Evolutionary conservation across 2,797 vertebrate species (phyloP).

Genomic region (Hippoglossus hippoglossus): DNA sequence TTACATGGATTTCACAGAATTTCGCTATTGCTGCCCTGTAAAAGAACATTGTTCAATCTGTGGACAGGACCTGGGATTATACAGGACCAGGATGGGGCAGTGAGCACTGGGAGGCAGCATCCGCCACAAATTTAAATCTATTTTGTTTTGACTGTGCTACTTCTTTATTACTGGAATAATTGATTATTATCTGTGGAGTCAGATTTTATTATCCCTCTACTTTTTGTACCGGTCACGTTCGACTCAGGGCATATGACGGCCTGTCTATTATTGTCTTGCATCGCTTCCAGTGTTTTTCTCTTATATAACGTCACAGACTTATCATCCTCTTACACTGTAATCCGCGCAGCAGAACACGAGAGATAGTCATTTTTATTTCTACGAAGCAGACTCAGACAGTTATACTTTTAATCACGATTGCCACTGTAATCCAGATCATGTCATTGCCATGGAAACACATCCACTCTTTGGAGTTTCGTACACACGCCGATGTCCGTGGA

Average conservation of each 20-base stretch:
- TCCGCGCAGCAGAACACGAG: conserved; percentile 1
- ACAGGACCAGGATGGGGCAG: conserved; percentile 22
- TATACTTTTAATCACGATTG: conserved; percentile 22
- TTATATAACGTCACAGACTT: not conserved
- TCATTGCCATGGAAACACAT: conserved; percentile 47
- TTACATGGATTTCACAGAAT: conserved; percentile 35
- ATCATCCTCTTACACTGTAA: conserved; percentile 13
- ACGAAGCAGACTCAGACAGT: conserved; percentile 4
- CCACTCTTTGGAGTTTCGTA: conserved; percentile 16
- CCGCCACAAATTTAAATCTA: conserved; percentile 24
- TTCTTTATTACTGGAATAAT: conserved; percentile 7
- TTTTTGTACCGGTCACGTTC: conserved; percentile 29
- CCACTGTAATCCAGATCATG: conserved; percentile 36
- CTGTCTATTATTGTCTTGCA: conserved; percentile 9
- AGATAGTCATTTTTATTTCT: not conserved
- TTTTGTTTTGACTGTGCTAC: conserved; percentile 21
- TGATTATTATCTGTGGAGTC: conserved; percentile 25
- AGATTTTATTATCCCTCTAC: conserved; percentile 12
- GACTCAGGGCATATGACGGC: conserved; percentile 21
- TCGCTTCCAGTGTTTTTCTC: conserved; percentile 9
- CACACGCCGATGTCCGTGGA: conserved; percentile 9
- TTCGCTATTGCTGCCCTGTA: conserved; percentile 21
- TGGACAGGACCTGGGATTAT: conserved; percentile 36
- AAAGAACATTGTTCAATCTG: conserved; percentile 47
- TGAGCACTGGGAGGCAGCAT: conserved; percentile 15